Evolutionary conservation across 2,797 vertebrate genomes (phyloP).

Genomic region (Alcedo atthis): DNA sequence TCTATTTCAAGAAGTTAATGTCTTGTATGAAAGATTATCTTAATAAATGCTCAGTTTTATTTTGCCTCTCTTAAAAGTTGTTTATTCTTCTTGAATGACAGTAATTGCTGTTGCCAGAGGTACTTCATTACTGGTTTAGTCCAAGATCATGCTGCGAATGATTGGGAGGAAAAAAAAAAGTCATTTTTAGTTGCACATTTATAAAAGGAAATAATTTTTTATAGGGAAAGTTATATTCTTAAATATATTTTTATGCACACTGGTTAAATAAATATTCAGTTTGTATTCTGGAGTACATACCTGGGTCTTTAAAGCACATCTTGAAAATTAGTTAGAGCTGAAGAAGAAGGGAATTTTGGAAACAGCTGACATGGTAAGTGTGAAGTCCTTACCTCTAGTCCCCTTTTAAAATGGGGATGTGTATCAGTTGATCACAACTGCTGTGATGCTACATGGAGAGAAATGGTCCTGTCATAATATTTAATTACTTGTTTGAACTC

Average conservation of each 20-base stretch:
- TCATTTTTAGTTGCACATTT: not conserved
- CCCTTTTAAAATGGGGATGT: not conserved
- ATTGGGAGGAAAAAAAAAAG: not conserved
- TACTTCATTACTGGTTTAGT: not conserved
- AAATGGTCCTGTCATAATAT: not conserved
- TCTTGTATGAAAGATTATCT: not conserved
- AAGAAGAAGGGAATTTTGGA: not conserved
- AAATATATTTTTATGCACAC: not conserved
- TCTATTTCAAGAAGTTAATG: not conserved
- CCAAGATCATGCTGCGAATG: not conserved
- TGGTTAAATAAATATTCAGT: not conserved
- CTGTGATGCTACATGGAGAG: not conserved
- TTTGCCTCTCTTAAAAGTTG: not conserved
- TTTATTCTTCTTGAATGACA: not conserved
- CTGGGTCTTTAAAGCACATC: not conserved
- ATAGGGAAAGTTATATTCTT: not conserved
- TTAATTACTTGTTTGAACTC: not conserved
- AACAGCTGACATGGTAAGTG: not conserved
- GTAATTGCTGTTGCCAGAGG: not conserved
- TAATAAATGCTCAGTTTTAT: not conserved
- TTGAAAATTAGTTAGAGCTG: not conserved
- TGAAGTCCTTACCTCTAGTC: not conserved
- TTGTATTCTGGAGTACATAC: not conserved
- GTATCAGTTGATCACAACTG: not conserved
- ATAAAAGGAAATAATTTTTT: not conserved